phyloP scores from a whole-genome alignment of 2,113 vertebrate species.

The Heterocephalus glaber region DNA sequence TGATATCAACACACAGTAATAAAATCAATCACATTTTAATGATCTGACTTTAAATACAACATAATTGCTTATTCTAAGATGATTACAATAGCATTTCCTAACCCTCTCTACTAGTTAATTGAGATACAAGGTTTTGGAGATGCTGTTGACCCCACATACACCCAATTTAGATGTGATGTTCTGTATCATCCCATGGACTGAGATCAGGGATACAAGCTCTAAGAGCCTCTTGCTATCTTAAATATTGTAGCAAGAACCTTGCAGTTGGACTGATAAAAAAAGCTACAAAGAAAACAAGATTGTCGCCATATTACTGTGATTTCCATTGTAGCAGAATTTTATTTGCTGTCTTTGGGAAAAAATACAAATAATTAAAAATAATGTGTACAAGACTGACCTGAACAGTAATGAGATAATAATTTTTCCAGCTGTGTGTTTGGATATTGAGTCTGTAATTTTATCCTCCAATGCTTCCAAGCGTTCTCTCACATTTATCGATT shows the following conservation, averaged over 20 bases:
- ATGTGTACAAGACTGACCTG: constrained; percentile 23
- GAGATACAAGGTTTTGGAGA: neutral
- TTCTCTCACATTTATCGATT: constrained; percentile 62
- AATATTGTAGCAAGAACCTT: neutral
- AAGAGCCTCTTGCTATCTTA: neutral
- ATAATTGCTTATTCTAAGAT: neutral
- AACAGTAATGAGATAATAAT: constrained; percentile 70
- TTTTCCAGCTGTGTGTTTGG: constrained; percentile 54
- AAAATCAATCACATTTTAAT: neutral
- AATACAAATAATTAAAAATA: constrained; percentile 70
- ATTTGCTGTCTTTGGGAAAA: constrained; percentile 38
- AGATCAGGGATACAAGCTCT: neutral
- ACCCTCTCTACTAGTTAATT: neutral
- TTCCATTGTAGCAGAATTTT: neutral
- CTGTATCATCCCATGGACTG: neutral
- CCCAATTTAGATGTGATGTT: neutral
- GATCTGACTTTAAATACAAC: neutral
- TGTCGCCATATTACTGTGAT: neutral
- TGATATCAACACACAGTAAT: neutral
- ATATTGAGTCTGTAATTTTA: constrained; percentile 76
- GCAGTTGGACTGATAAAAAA: neutral
- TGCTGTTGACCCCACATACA: neutral
- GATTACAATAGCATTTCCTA: neutral
- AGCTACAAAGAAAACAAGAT: neutral
- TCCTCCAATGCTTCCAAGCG: constrained; percentile 56